Percentiles rank a stretch among this genome's conserved stretches.
Evolutionary conservation across 2,888 invertebrate species (phyloP).

Genomic region (Lucinisca nassula): DNA sequence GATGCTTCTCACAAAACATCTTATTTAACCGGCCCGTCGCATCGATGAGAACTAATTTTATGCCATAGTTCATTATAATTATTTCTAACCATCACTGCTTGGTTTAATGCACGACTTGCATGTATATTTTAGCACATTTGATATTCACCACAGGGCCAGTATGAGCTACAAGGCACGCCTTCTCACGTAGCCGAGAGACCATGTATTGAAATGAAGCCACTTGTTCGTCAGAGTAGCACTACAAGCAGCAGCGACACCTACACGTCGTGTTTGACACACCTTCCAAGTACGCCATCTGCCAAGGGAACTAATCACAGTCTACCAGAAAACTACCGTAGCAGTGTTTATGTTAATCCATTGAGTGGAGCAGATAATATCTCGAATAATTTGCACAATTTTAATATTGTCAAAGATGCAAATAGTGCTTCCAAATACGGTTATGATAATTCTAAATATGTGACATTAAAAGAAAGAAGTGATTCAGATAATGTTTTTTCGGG

Average conservation of each 20-base stretch:
- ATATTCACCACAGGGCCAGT: constrained; percentile 59
- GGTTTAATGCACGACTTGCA: neutral
- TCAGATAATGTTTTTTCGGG: constrained; percentile 69
- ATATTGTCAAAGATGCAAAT: constrained; percentile 53
- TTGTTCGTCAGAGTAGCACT: constrained; percentile 83
- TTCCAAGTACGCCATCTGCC: constrained; percentile 88
- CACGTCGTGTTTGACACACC: constrained; percentile 98
- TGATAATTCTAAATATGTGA: constrained; percentile 37
- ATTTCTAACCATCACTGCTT: neutral
- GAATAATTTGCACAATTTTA: constrained; percentile 59
- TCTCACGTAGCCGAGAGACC: constrained; percentile 71
- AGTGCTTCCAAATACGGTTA: constrained; percentile 62
- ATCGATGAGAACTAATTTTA: too few species aligned
- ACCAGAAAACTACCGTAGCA: constrained; percentile 72
- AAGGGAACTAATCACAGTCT: constrained; percentile 61
- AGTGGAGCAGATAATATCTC: constrained; percentile 74
- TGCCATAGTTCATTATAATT: too few species aligned
- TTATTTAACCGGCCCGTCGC: too few species aligned
- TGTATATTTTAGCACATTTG: constrained; percentile 14
- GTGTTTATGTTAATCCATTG: constrained; percentile 87
- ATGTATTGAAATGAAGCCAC: constrained; percentile 84
- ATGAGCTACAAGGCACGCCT: constrained; percentile 53
- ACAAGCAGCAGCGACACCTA: constrained; percentile 97
- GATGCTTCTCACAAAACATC: too few species aligned
- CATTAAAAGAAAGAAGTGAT: constrained; percentile 61